Evolutionary conservation across 2,888 invertebrate species (phyloP).

Genomic region (Girardia tigrina): DNA sequence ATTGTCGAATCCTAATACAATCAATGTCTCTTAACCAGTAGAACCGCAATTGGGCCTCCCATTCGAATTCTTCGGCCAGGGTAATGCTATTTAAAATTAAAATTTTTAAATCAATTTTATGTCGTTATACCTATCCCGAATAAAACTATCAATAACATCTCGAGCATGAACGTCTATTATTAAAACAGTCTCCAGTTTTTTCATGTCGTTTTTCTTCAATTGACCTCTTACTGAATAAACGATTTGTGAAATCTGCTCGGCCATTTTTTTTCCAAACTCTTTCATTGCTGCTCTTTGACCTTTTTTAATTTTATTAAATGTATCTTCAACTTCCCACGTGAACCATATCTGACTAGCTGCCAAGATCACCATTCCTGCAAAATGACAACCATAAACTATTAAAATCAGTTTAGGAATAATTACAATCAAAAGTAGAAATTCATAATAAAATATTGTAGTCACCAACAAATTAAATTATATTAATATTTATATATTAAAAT

Average conservation of each 20-base stretch:
- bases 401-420: no score
- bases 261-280: slow-evolving; percentile 36
- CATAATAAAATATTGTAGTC: no score
- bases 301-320: slow-evolving; percentile 36
- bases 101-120: background rate
- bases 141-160: slow-evolving; percentile 36
- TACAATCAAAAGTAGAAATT: no score
- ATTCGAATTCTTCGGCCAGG: slow-evolving; percentile 37
- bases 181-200: slow-evolving; percentile 37
- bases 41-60: slow-evolving; percentile 37
- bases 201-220: slow-evolving; percentile 36
- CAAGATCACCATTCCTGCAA: slow-evolving; percentile 36
- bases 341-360: slow-evolving; percentile 37
- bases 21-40: slow-evolving; percentile 36
- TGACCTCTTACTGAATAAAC: slow-evolving; percentile 31
- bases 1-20: slow-evolving; percentile 36
- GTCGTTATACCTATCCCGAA: slow-evolving; percentile 35
- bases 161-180: slow-evolving; percentile 37
- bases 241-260: slow-evolving; percentile 35
- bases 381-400: no score
- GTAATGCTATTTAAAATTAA: slow-evolving; percentile 27
- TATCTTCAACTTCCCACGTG: slow-evolving; percentile 38
- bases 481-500: no score
- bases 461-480: no score
- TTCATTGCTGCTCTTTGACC: slow-evolving; percentile 37